phyloP scores from a whole-genome alignment of 2,888 invertebrate species.

The Listrodromus nycthemerus region DNA sequence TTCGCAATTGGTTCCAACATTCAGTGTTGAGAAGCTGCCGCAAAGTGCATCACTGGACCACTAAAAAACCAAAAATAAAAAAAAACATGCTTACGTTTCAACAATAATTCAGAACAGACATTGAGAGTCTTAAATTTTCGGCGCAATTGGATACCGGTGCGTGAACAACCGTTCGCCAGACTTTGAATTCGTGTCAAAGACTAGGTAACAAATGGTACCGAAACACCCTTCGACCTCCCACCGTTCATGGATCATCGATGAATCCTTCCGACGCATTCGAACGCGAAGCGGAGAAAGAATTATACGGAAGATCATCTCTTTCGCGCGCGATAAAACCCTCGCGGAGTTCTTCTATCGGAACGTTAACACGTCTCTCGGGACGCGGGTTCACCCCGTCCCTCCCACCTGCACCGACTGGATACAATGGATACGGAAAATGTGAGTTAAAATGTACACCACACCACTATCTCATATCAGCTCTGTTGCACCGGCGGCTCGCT shows the following conservation, averaged over 20 bases:
- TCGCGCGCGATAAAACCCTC: constrained; percentile 44
- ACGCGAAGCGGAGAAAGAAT: not conserved
- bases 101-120: not conserved
- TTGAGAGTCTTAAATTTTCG: not conserved
- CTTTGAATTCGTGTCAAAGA: not conserved
- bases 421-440: constrained; percentile 48
- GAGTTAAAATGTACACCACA: constrained; percentile 39
- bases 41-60: too few species aligned
- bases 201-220: not conserved
- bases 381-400: not conserved
- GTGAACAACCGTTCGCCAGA: not conserved
- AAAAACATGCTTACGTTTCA: not conserved
- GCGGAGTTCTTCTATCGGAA: constrained; percentile 22
- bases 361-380: constrained; percentile 8
- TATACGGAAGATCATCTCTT: constrained; percentile 9
- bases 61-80: too few species aligned
- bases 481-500: constrained; percentile 35
- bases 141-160: not conserved
- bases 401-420: not conserved
- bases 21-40: too few species aligned
- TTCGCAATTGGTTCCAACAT: too few species aligned
- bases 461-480: constrained; percentile 53
- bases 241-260: constrained; percentile 23
- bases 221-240: not conserved
- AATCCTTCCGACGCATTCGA: constrained; percentile 24